Percentiles rank a stretch among this genome's conserved stretches.
These are phyloP conservation scores for Drosophila oshimai DNA, from an alignment of 1,140 invertebrate genomes.

Conservation along the genomic window DNA sequence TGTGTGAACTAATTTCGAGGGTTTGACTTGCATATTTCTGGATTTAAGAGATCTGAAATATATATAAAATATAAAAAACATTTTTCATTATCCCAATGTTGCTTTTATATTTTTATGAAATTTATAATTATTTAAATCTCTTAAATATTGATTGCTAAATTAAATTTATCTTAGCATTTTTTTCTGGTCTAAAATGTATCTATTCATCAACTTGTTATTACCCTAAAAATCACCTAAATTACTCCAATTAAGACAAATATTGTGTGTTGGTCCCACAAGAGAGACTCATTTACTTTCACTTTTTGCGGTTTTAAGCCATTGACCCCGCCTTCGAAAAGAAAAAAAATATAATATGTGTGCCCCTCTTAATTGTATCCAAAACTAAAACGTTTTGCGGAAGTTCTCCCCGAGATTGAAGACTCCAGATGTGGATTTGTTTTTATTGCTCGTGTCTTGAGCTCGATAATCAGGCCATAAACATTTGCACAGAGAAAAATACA, in stretches of 20 bases:
- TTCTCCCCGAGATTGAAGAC: conserved; percentile 21
- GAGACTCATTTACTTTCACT: conserved; percentile 35
- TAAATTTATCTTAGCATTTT: no score
- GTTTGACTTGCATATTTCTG: background rate
- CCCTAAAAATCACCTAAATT: background rate
- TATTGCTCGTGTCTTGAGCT: conserved; percentile 26
- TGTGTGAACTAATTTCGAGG: conserved; percentile 12
- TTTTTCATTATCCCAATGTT: no score
- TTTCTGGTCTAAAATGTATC: no score
- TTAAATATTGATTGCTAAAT: no score
- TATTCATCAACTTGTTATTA: conserved; percentile 1
- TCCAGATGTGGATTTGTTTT: conserved; percentile 15
- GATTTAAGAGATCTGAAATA: no score
- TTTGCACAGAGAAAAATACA: background rate
- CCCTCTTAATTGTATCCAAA: conserved; percentile 10
- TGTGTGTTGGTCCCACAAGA: conserved; percentile 4
- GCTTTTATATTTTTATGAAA: no score
- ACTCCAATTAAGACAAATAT: conserved; percentile 12
- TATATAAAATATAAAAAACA: no score
- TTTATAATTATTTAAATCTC: background rate
- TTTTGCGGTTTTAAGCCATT: conserved; percentile 16
- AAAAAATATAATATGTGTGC: no score
- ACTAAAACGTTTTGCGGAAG: conserved; percentile 31
- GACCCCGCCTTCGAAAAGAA: conserved; percentile 27
- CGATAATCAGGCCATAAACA: conserved; percentile 44